Evolutionary conservation across 92 coral and sea anemone species (phyloP).

Genomic region (Isaurus tuberculatus): DNA sequence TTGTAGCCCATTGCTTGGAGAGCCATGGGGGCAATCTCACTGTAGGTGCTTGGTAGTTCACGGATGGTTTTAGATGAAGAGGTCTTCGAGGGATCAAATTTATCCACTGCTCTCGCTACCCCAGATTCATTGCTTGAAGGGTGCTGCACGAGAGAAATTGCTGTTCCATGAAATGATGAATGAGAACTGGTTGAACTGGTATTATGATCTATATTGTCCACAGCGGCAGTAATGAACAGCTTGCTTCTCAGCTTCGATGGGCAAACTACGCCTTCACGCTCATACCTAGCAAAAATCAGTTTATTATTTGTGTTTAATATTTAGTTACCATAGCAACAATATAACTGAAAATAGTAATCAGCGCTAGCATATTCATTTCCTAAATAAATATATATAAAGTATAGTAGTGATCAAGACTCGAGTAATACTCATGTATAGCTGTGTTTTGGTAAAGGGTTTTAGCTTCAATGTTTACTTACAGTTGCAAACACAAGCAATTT

Average conservation of each 20-base stretch:
- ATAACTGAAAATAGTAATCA: constrained; percentile 16
- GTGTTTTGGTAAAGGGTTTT: not conserved
- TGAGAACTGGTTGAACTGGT: constrained; percentile 63
- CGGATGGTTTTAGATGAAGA: constrained; percentile 27
- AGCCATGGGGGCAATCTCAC: constrained; percentile 16
- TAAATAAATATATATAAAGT: not conserved
- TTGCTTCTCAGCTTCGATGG: constrained; percentile 53
- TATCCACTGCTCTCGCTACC: constrained; percentile 47
- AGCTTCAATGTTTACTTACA: not conserved
- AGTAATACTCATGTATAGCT: not conserved
- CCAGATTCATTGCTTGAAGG: constrained; percentile 53
- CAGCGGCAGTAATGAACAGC: constrained; percentile 67
- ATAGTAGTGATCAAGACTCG: not conserved
- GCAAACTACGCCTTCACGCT: constrained; percentile 56
- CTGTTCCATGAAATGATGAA: constrained; percentile 26
- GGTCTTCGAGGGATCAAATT: constrained; percentile 31
- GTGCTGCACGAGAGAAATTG: constrained; percentile 67
- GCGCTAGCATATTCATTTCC: not conserved
- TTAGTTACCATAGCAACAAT: not conserved
- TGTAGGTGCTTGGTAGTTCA: constrained; percentile 28
- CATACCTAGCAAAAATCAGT: constrained; percentile 40
- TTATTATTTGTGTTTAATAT: constrained; percentile 21
- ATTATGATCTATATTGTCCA: constrained; percentile 64
- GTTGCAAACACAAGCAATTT: constrained; percentile 7
- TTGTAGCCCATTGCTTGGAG: not conserved